Evolutionary conservation across 1,140 invertebrate species (phyloP), one percentile per base, ranked within the genome.

Genomic region (Heterodera schachtii): DNA sequence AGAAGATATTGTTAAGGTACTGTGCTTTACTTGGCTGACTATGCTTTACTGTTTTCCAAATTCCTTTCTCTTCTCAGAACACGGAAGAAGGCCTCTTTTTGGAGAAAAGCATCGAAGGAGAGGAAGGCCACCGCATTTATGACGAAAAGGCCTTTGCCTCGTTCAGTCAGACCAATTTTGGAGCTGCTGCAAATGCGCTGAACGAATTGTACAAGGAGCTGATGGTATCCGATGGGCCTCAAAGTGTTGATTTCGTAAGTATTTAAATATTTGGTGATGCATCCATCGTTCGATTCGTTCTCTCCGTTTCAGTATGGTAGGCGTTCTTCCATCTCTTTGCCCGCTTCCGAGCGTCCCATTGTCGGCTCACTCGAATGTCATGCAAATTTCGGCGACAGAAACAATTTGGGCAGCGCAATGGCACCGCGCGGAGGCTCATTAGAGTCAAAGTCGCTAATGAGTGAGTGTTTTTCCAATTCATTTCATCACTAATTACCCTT

Each of bases 151-250:
- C 81, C 4, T 82, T 82, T 73, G 43, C 31, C 43, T 64, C 70
- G 19, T 82, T 80, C 49, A 66, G 43, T 16, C 81, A 82, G 57
- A 82, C 81, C n/a, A 82, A 82, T 21, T 82, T 82, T 67, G 81
- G 81, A 0, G 77, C 80, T 11, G 80, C 81, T 9, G 71, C 57
- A 21, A 82, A 82, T 82, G 43, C 60, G 13, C 73, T 82, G 31
- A 82, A 82, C n/a, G 81, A 82, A 64, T 64, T 82, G 21, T 82
- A 82, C 74, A 82, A 82, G 43, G 81, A 82, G 66, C 49, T 82
- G 41, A 80, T 52, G 31, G 79, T 44, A 3, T 4, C 16, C 3
- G 19, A 70, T n/a, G 64, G 49, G 70, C 66, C 66, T 76, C 66
- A 21, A 66, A 52, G 46, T 16, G 41, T 52, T 44, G 41, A 31